Evolutionary conservation across 2,113 vertebrate species (phyloP).

Genomic region (Mystacornis crossleyi): DNA sequence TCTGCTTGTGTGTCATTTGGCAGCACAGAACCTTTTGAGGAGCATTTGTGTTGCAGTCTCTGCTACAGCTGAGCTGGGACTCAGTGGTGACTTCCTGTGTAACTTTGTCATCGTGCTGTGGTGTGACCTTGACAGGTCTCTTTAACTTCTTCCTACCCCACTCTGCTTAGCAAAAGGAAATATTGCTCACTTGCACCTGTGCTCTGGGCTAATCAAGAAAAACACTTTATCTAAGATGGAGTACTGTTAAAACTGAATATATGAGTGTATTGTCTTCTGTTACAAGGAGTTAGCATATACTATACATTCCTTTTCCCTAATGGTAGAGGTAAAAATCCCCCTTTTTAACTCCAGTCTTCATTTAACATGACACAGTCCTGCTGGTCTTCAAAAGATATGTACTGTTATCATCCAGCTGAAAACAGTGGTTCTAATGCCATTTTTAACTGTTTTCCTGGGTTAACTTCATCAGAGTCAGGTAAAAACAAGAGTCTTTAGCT

Average conservation of each 20-base stretch:
- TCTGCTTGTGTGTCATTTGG: background rate
- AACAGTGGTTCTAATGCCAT: background rate
- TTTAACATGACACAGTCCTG: background rate
- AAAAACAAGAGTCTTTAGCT: background rate
- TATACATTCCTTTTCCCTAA: background rate
- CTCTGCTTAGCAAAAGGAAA: background rate
- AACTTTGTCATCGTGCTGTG: constrained; percentile 3
- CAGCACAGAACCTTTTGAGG: background rate
- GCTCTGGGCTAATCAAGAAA: background rate
- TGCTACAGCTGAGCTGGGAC: background rate
- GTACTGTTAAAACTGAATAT: background rate
- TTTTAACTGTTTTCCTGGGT: background rate
- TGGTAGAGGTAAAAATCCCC: background rate
- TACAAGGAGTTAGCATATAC: rapidly evolving
- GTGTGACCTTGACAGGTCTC: constrained; percentile 22
- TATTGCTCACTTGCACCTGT: background rate
- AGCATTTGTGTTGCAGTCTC: background rate
- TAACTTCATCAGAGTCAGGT: background rate
- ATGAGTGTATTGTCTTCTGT: background rate
- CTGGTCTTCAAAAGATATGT: background rate
- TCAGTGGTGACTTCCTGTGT: background rate
- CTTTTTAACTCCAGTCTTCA: background rate
- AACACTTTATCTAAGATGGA: background rate
- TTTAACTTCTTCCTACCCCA: background rate
- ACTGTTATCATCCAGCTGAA: background rate